Evolutionary conservation across 2,888 invertebrate species (phyloP), one percentile per base, ranked within the genome.

Genomic region (Thera obeliscata): DNA sequence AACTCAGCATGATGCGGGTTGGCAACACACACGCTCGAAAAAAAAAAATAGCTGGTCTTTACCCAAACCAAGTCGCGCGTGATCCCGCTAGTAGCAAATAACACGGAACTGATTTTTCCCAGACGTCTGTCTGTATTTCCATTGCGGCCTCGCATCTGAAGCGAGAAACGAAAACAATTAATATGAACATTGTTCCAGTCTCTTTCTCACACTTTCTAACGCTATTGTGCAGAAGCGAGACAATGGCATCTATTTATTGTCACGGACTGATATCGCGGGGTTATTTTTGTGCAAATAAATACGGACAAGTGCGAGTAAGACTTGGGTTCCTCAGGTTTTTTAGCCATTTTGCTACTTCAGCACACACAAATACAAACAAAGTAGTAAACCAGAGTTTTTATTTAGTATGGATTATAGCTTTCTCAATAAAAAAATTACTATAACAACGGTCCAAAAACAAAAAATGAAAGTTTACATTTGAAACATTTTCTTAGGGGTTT

Each of bases 161-260:
- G 69, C 64, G 67, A 75, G 70, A 73, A 64, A 67, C 69, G 68
- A 71, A 83, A 88, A 89, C 88, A 89, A 90, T 90, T 88, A 89
- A 87, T 79, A 81, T 85, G 84, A 87, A 82, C 80, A 79, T 78
- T 72, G 69, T 73, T 83, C 81, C 79, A 76, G 74, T 78, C 76
- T 74, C 81, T 84, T 90, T 92, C 93, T 86, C 93, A 92, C 91
- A 93, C 93, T 93, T 93, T 93, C 93, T 85, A 92, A 82, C 86
- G 81, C 84, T 79, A 89, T 91, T 92, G 90, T 91, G 80, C 72
- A 67, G 76, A 79, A 87, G 80, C 77, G 85, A 89, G 86, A 89
- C 91, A 90, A 90, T 89, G 80, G 83, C 83, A 86, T 60, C 60
- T 84, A 84, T 83, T 83, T 82, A 84, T 82, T 81, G 81, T 85